Conservation (phyloP, 2,113 vertebrate genomes). For the Chiloscyllium plagiosum region DNA sequence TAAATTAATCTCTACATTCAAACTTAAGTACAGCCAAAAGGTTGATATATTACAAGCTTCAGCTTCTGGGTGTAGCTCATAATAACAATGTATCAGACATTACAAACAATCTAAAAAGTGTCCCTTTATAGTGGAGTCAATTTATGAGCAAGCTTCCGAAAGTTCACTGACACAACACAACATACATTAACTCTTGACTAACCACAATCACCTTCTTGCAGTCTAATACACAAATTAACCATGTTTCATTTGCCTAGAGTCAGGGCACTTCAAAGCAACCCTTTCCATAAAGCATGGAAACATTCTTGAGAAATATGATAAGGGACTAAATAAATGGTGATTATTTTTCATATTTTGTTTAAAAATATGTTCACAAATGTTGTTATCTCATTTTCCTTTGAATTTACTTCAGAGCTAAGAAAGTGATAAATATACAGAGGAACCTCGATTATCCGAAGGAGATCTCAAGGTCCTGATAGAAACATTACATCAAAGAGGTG, state of each 20-base stretch:
- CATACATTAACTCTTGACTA: not conserved
- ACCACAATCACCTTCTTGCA: not conserved
- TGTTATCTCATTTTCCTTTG: not conserved
- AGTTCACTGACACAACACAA: not conserved
- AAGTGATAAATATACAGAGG: not conserved
- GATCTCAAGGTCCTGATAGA: too few relatives aligned
- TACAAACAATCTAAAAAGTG: not conserved
- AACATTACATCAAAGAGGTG: too few relatives aligned
- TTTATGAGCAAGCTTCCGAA: not conserved
- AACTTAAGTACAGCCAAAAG: not conserved
- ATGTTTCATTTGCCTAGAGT: not conserved
- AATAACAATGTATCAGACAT: not conserved
- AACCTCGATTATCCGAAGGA: too few relatives aligned
- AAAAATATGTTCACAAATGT: not conserved
- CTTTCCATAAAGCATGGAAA: not conserved
- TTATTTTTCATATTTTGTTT: not conserved
- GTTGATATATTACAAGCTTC: not conserved
- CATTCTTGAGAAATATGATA: not conserved
- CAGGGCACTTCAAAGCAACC: not conserved
- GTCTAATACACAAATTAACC: not conserved
- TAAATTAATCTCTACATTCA: not conserved
- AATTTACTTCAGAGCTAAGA: not conserved
- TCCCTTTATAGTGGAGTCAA: not conserved
- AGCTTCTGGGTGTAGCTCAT: not conserved
- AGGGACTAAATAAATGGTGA: not conserved